Base-by-base conservation (phyloP, 2,797 vertebrate genomes). In the Poeciliopsis paucimaculata region DNA sequence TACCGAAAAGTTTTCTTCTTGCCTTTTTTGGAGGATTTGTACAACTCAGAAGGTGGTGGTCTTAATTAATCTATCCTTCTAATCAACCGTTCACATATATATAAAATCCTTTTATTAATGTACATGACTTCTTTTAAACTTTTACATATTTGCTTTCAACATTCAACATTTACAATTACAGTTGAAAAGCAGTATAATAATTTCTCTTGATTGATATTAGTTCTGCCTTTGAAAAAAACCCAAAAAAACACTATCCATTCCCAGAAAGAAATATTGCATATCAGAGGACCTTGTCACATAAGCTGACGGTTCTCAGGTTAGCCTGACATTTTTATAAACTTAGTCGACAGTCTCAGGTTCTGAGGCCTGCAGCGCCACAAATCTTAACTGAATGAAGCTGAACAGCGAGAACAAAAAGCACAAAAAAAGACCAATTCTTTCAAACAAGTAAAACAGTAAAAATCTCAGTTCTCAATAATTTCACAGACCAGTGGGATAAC, bases 301-400 rank as follows among this genome's bases (percentile, higher is more conserved):
- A 73, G 73, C 78, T 78, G 81, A 46, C 76, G 62, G 78, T 43
- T 45, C 55, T 73, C 76, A 79, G 84, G 85, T 89, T 82, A 77
- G 60, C 60, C 36, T 88, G 85, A 84, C 80, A 86, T 84, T 91
- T 88, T 80, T 68, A 88, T 87, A 81, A 88, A 62, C 72, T 81
- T 62, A 77, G 23, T 55, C 47, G 8, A 78, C 84, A 75, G 80
- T 83, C 31, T n/a, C 28, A 39, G 47, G 10, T 75, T 80, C 79
- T 83, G 60, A 51, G 36, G 26, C 73, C 76, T 60, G 34, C 39
- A 77, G 77, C 49, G 76, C 79, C 66, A 71, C 81, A 73, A 87
- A 75, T 87, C 76, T 55, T 26, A 76, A 49, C 2, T 73, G 78
- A 77, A n/a, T 75, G 46, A 77, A 53, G 39, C 15, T 76, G 64